These are phyloP conservation scores for Epistrophe grossulariae DNA, from an alignment of 2,888 invertebrate genomes.

Conservation along the genomic window DNA sequence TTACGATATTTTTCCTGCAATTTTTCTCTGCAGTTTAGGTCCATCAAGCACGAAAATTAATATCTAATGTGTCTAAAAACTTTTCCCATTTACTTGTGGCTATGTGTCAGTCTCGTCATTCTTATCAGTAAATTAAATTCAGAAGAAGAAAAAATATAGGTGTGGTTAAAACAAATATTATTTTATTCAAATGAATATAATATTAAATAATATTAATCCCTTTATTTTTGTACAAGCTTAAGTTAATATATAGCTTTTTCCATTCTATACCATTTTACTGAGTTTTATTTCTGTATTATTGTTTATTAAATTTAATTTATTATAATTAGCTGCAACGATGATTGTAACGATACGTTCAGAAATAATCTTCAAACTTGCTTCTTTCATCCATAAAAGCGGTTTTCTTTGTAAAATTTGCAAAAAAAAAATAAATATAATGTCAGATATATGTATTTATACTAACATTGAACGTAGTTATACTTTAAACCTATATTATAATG, in stretches of 20 bases:
- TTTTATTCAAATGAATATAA: too few species aligned
- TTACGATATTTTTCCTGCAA: too few species aligned
- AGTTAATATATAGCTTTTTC: too few species aligned
- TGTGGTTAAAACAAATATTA: not conserved
- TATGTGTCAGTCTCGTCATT: too few species aligned
- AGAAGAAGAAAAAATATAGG: too few species aligned
- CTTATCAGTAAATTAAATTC: too few species aligned
- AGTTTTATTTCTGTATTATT: conserved; percentile 18
- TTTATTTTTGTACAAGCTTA: not conserved
- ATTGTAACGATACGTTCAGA: not conserved
- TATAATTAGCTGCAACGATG: not conserved
- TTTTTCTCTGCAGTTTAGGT: too few species aligned
- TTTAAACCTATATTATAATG: not conserved
- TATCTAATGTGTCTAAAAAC: too few species aligned
- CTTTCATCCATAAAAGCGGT: conserved; percentile 5
- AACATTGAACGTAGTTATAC: not conserved
- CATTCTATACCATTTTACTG: not conserved
- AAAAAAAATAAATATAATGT: not conserved
- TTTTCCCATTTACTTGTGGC: too few species aligned
- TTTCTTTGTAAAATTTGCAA: conserved; percentile 15
- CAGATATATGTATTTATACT: not conserved
- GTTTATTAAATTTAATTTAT: not conserved
- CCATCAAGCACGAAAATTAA: too few species aligned
- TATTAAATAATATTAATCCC: not conserved
- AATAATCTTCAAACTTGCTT: not conserved